Evolutionary conservation across 1,140 invertebrate species (phyloP), one percentile per base, ranked within the genome.

Genomic region (Gonioctena quinquepunctata): DNA sequence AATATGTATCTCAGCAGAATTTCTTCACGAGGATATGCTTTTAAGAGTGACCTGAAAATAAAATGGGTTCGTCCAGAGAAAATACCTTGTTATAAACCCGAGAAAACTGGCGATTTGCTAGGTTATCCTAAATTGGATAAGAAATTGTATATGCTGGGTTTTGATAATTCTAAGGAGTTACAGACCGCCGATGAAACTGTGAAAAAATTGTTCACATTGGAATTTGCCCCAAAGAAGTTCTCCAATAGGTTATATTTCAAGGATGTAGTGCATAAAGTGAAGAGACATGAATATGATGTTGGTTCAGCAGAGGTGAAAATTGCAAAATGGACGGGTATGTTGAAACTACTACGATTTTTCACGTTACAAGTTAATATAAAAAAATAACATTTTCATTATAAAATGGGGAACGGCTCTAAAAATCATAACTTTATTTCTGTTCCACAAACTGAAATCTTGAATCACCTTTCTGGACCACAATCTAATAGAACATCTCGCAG

Each of bases 31-130:
- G 75, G 77, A 26, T 87, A 86, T 71, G 84, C 83, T 0, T 85
- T 86, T 66, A 87, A 88, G 76, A 84, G 84, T n/a, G 84, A 88
- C 70, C 80, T 88, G 60, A 89, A 88, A 79, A 89, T 90, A 26
- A 87, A 88, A 85, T 91, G 89, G 89, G 80, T 86, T 8, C 81
- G 86, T 26, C 89, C 90, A 1, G 83, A 85, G 68, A 87, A 87
- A 80, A 83, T 89, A 60, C 77, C 86, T 0, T 86, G 83, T 66
- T 81, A 79, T 52, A 81, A 85, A 67, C 85, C 88, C 1, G 79
- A 84, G 70, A 88, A 87, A 77, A 88, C 85, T 66, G 89, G 90
- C 4, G 90, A 91, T 80, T 74, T 86, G 4, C 79, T 80, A 49
- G 69, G 86, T 28, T 56, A 86, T 33, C 72, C 85, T 2, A 57